Evolutionary conservation across 2,797 vertebrate genomes (phyloP), one percentile per base, ranked within the genome.

Genomic region (Sebastes oblongus): DNA sequence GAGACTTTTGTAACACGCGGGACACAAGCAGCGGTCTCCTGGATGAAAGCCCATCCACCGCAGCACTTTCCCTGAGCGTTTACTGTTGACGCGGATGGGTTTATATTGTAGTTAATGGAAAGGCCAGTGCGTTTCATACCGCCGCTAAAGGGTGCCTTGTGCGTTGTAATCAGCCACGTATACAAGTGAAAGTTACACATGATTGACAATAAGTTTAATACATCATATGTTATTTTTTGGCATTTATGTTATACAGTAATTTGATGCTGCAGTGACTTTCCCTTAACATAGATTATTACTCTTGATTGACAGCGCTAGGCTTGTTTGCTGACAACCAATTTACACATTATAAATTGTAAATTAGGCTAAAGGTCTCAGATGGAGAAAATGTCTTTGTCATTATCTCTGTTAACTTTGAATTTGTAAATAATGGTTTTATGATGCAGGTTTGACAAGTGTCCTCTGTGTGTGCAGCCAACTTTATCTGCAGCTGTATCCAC

Each of bases 341-440:
- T 22, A 36, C 24, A 66, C 9, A 7, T 50, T 46, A 39, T 5
- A 66, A 55, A 42, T 9, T 72, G 39, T 42, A 39, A 36, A 42
- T 34, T 3, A 32, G 22, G 52, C 14, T 59, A 10, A 71, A 30
- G 8, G 2, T 11, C 6, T 58, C 56, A 11, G 20, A 4, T 39
- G 24, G 13, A 36, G 18, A 55, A 64, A 22, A 16, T 11, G 0
- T 67, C n/a, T 67, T 39, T 52, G 18, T 30, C 32, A 50, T 65
- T 8, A 10, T 42, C 8, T n/a, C 11, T 72, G 25, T 59, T 18
- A 72, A 20, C 24, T 16, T 25, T 27, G 14, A 20, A 24, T 76
- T 46, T 50, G 34, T 67, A 70, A 81, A 83, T 66, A 69, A 46
- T 8, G 30, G 8, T 70, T 72, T 67, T 62, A 50, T 71, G 22